phyloP scores from a whole-genome alignment of 64 coral and sea anemone genomes.

The Trachythela sp. region DNA sequence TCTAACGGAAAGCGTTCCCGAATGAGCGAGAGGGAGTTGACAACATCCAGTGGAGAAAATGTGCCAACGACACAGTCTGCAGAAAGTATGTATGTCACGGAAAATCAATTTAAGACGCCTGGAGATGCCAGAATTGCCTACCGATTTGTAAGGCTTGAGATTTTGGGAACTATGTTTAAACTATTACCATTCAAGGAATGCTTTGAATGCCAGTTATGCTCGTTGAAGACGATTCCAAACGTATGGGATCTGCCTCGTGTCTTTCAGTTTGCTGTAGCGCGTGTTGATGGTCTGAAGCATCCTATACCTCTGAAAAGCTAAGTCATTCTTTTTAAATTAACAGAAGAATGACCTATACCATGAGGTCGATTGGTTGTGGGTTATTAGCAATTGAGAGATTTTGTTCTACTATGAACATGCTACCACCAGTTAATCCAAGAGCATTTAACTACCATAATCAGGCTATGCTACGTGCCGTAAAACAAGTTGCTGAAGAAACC shows the following conservation, averaged over 20 bases:
- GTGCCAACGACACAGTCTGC: neutral
- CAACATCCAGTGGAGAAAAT: neutral
- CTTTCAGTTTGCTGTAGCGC: conserved; percentile 9
- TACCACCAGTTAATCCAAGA: too few species aligned
- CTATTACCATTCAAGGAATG: neutral
- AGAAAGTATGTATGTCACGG: too few species aligned
- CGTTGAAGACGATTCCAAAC: neutral
- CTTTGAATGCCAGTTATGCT: neutral
- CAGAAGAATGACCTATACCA: conserved; percentile 28
- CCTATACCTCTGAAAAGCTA: too few species aligned
- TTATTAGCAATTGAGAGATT: conserved; percentile 5
- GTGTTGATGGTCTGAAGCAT: conserved; percentile 23
- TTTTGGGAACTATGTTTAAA: too few species aligned
- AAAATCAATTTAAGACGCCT: neutral
- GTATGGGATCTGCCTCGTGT: conserved; percentile 26
- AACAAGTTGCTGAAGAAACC: too few species aligned
- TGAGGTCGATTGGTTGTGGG: conserved; percentile 37
- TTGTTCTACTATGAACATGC: conserved; percentile 43
- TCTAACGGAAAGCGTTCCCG: neutral
- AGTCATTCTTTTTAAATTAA: conserved; percentile 37
- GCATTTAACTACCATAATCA: conserved; percentile 10
- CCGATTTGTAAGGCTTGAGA: neutral
- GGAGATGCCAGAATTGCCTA: neutral
- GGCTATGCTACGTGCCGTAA: neutral
- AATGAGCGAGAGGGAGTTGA: neutral